Base-by-base conservation (phyloP, 2,888 invertebrate genomes). In the Caenorhabditis auriculariae region DNA sequence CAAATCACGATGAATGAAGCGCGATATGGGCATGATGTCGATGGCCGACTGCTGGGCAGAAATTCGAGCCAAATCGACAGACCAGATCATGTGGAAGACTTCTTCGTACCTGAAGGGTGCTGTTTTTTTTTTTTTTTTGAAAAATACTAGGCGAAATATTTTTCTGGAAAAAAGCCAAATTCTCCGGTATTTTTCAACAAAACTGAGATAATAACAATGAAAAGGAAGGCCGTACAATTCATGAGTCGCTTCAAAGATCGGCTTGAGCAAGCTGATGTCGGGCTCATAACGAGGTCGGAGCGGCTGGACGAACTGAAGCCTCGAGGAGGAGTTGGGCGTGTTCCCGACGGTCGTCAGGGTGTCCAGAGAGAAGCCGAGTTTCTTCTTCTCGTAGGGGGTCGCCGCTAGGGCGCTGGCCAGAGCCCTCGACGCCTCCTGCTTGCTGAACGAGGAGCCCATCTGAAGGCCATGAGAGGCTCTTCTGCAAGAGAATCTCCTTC, bases 11-110 rank as follows among this genome's bases (percentile, higher is more conserved):
- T n/a, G 35, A 32, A n/a, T n/a, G 15, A 32, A 32, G 35, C n/a
- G 9, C 9, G 9, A 12, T n/a, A 32, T 32, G 35, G 35, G 35
- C n/a, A n/a, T n/a, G 15, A 32, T 32, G 9, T 32, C 35, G 15
- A 12, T n/a, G 15, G 35, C 35, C 9, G 35, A 9, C 35, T 32
- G 9, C n/a, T n/a, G 35, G 15, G 9, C 9, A 9, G 9, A 9
- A n/a, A 46, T n/a, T 32, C 54, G 46, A 29, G 49, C 47, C n/a
- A 49, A 48, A 41, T 69, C 64, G 19, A 72, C 47, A 1, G 68
- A 45, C 72, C 72, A 72, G 17, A 72, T 47, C 17, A 66, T 47
- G 54, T 66, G 66, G 52, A 72, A 72, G 5, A 72, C 58, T 1
- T 51, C 41, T 32, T 68, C 68, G 44, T 68, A 68, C 17, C 47